Evolutionary conservation across 1,140 invertebrate species (phyloP), one percentile per base, ranked within the genome.

Genomic region (Mylabris phalerata): DNA sequence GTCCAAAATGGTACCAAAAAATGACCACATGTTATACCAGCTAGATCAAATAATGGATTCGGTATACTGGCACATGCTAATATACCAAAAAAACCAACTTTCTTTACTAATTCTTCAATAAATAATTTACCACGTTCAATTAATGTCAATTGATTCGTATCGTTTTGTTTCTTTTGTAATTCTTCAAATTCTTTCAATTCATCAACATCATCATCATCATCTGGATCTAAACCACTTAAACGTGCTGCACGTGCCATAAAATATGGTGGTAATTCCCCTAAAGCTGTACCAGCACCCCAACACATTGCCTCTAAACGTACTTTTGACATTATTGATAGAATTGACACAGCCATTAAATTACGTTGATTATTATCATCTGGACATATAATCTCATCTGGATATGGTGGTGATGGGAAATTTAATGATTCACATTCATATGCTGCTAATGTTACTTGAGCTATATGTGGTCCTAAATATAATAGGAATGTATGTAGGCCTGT

Each of bases 1-100:
- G 96, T 98, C 93, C 95, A 98, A 78, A 99, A 99, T 39, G 97
- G 96, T 68, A 99, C 93, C 47, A 98, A 79, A 75, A 98, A 99
- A 77, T 99, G 95, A 7, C 98, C 98, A 77, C 97, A 99, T 0
- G 95, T 98, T 11, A 99, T 92, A 0, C 97, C 98, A 50, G 98
- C 98, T 67, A 99, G 78, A 75, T 99, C 98, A 76, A 99, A 99
- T 50, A 99, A 74, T 1, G 98, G 98, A 81, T 99, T 99, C n/a
- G 98, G 98, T 73, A 92, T 90, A 57, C 94, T 97, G 44, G 97
- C 98, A 80, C 96, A 99, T 3, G 94, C 89, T 57, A 99, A 75
- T 64, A 99, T 99, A 25, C 97, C 97, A 63, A 94, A 87, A 77
- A 99, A 99, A 24, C 98, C 97, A 48, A 98, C 91, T 72, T 85